A percentile compares a stretch with the other conserved stretches of the same genome.
Evolutionary conservation across 2,797 vertebrate species (phyloP).

Genomic region (Falco rusticolus): DNA sequence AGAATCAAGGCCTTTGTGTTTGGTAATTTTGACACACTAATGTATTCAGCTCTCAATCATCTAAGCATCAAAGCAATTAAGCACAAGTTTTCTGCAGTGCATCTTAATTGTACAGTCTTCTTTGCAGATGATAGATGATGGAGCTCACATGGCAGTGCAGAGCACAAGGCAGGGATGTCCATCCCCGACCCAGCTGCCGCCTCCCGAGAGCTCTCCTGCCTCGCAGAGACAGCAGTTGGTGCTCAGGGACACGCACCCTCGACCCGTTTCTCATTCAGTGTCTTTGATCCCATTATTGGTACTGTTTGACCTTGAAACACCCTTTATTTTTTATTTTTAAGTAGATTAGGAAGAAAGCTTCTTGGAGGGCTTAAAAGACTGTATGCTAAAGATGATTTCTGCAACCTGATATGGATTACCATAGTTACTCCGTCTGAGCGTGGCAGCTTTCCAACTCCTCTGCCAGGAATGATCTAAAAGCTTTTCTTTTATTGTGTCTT

Average conservation of each 20-base stretch:
- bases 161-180: not conserved
- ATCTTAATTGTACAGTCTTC: constrained; percentile 28
- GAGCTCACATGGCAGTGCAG: not conserved
- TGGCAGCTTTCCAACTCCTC: constrained; percentile 65
- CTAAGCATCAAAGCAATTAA: constrained; percentile 62
- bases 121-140: not conserved
- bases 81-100: constrained; percentile 5
- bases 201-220: not conserved
- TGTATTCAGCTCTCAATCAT: constrained; percentile 55
- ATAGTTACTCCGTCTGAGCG: constrained; percentile 39
- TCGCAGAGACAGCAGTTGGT: not conserved
- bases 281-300: constrained; percentile 14
- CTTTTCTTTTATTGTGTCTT: constrained; percentile 70
- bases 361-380: constrained; percentile 55
- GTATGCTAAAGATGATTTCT: constrained; percentile 66
- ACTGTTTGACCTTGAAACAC: constrained; percentile 53
- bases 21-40: constrained; percentile 12
- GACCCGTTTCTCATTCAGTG: not conserved
- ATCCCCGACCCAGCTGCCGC: not conserved
- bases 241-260: not conserved
- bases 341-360: constrained; percentile 63
- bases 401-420: constrained; percentile 66
- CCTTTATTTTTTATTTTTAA: constrained; percentile 54
- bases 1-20: constrained; percentile 37
- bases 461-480: constrained; percentile 73